A percentile compares a stretch with the other conserved stretches of the same genome.
Evolutionary conservation across 1,140 invertebrate species (phyloP).

Genomic region (Neocloeon triangulifer): DNA sequence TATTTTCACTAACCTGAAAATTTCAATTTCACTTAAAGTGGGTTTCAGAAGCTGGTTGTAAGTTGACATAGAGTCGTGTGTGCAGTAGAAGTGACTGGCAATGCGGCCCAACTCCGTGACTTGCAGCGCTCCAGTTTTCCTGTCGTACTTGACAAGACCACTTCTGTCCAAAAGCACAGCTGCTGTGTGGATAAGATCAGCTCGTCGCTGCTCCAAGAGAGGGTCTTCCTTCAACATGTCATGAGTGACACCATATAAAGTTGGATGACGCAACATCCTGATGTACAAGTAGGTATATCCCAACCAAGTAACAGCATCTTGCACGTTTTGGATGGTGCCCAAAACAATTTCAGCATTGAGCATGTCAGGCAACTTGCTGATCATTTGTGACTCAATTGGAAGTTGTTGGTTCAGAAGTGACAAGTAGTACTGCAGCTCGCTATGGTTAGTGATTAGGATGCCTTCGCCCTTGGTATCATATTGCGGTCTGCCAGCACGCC

Average conservation of each 20-base stretch:
- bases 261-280: constrained; percentile 62
- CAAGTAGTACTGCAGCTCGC: constrained; percentile 94
- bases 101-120: constrained; percentile 88
- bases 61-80: constrained; percentile 86
- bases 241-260: constrained; percentile 67
- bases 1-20: constrained; percentile 33
- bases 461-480: constrained; percentile 98
- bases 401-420: constrained; percentile 94
- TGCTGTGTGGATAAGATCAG: constrained; percentile 92
- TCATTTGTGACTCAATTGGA: constrained; percentile 66
- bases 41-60: constrained; percentile 95
- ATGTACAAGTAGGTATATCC: constrained; percentile 97
- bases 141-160: constrained; percentile 87
- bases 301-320: constrained; percentile 87
- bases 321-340: constrained; percentile 84
- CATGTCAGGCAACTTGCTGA: constrained; percentile 79
- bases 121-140: constrained; percentile 85
- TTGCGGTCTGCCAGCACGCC: constrained; percentile 90
- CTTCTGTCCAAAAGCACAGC: constrained; percentile 76
- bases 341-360: constrained; percentile 95
- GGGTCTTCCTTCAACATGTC: constrained; percentile 65
- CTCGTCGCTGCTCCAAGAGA: constrained; percentile 65
- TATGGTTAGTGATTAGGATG: constrained; percentile 97
- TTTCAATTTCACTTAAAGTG: constrained; percentile 90
- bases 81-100: constrained; percentile 95